Conservation (phyloP, 1,140 invertebrate genomes). For the Agrypnia vestita region DNA sequence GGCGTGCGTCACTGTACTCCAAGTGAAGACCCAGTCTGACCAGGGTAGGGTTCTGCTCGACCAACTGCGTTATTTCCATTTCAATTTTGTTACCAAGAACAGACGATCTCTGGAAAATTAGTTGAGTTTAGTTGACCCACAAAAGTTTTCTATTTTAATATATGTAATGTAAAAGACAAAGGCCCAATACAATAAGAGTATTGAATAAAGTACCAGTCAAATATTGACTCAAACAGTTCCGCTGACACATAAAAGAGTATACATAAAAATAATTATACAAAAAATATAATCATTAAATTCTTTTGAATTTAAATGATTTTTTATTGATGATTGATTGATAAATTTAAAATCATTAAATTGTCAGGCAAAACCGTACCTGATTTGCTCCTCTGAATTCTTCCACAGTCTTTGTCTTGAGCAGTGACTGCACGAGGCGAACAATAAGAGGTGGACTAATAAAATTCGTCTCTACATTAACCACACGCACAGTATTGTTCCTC, state of each 20-base stretch:
- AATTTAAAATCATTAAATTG: too few relatives aligned
- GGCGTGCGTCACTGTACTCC: constrained; percentile 96
- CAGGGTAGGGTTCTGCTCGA: constrained; percentile 94
- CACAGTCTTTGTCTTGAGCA: constrained; percentile 89
- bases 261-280: too few relatives aligned
- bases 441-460: constrained; percentile 90
- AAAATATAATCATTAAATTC: too few relatives aligned
- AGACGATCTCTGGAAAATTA: constrained; percentile 85
- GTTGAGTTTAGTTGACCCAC: background rate
- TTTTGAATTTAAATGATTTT: too few relatives aligned
- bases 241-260: too few relatives aligned
- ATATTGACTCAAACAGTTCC: too few relatives aligned
- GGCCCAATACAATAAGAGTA: too few relatives aligned
- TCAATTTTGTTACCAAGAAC: constrained; percentile 97
- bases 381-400: constrained; percentile 96
- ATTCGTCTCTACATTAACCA: constrained; percentile 97
- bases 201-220: too few relatives aligned
- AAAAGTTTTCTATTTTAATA: background rate
- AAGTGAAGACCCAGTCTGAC: constrained; percentile 94
- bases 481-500: constrained; percentile 89
- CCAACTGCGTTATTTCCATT: constrained; percentile 95
- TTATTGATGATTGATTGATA: too few relatives aligned
- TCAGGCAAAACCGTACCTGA: constrained; percentile 80
- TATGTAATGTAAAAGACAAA: background rate
- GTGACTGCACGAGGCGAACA: constrained; percentile 87